phyloP scores from a whole-genome alignment of 1,140 invertebrate species.

The Globodera ellingtonae region DNA sequence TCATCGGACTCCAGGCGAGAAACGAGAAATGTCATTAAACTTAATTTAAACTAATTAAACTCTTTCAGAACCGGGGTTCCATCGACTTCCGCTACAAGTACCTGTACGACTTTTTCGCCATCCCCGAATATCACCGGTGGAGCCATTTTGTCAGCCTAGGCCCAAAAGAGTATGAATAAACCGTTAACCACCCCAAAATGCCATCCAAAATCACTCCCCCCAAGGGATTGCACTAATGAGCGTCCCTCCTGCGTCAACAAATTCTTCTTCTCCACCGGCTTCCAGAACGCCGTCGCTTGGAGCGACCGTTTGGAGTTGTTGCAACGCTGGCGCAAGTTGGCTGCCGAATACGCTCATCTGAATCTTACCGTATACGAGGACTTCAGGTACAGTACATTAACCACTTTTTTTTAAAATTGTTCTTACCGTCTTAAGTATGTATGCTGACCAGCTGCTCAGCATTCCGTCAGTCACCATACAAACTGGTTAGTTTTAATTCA shows the following conservation, averaged over 20 bases:
- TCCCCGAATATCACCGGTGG: constrained; percentile 60
- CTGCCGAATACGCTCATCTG: constrained; percentile 56
- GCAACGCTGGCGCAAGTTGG: constrained; percentile 59
- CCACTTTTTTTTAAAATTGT: no score
- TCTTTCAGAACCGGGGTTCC: constrained; percentile 54
- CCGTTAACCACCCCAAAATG: not conserved
- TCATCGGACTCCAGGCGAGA: constrained; percentile 52
- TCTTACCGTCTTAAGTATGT: constrained; percentile 50
- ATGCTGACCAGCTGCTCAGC: constrained; percentile 64
- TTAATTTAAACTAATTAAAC: not conserved
- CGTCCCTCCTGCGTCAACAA: constrained; percentile 60
- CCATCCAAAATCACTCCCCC: not conserved
- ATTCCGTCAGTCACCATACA: constrained; percentile 27
- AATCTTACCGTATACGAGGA: constrained; percentile 65
- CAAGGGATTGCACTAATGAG: constrained; percentile 60
- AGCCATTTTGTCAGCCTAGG: constrained; percentile 64
- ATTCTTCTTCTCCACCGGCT: constrained; percentile 65
- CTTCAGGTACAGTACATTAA: constrained; percentile 35
- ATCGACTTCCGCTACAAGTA: constrained; percentile 65
- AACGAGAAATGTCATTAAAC: constrained; percentile 9
- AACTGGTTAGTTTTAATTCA: not conserved
- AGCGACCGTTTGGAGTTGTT: constrained; percentile 57
- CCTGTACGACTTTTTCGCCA: constrained; percentile 60
- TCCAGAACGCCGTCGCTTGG: constrained; percentile 63
- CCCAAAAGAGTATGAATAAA: constrained; percentile 47